These are phyloP conservation scores for Globia sparganii DNA, from an alignment of 2,888 invertebrate species.

Conservation along the genomic window DNA sequence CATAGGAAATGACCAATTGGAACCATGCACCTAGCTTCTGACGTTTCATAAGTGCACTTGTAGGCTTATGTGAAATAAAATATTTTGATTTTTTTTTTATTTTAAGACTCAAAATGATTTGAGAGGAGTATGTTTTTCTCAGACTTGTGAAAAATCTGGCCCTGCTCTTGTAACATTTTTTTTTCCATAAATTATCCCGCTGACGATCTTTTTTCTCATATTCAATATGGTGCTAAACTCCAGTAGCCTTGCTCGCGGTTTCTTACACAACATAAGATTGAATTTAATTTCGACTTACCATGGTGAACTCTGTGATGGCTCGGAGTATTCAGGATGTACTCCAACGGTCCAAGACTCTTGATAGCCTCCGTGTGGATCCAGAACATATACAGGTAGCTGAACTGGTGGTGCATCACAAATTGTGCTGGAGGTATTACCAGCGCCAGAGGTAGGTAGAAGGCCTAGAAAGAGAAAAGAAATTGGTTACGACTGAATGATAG, in stretches of 20 bases:
- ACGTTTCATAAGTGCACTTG: no score
- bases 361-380: constrained; percentile 98
- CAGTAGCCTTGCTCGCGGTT: neutral
- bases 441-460: constrained; percentile 94
- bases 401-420: constrained; percentile 95
- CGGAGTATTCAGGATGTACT: constrained; percentile 96
- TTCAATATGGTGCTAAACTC: neutral
- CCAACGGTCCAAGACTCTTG: constrained; percentile 95
- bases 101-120: neutral
- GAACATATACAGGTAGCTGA: constrained; percentile 97
- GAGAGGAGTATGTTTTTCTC: neutral
- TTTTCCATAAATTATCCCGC: neutral
- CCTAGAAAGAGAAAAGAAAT: constrained; percentile 80
- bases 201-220: neutral
- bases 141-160: neutral
- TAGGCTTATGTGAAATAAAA: no score
- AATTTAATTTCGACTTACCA: constrained; percentile 85
- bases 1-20: no score
- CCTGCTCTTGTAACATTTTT: neutral
- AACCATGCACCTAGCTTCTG: no score
- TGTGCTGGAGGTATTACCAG: constrained; percentile 94
- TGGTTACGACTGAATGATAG: neutral
- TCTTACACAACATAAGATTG: neutral
- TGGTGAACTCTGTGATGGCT: constrained; percentile 97
- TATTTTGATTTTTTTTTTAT: no score